A percentile compares a stretch with the other conserved stretches of the same genome.
Evolutionary conservation across 2,113 vertebrate species (phyloP).

Genomic region (Hippocampus comes): DNA sequence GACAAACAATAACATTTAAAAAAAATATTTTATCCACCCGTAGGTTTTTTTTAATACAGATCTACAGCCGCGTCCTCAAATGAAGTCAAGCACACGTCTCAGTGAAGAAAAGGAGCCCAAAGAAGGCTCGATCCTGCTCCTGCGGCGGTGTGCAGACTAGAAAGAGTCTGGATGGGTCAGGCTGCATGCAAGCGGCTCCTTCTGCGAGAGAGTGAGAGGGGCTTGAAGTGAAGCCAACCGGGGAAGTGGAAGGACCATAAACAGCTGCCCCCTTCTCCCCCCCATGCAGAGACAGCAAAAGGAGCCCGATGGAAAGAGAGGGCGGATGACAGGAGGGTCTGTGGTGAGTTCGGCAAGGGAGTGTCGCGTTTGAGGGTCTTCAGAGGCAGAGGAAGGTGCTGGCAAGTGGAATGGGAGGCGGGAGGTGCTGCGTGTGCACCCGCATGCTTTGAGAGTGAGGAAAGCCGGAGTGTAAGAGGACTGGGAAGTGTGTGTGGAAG

Average conservation of each 20-base stretch:
- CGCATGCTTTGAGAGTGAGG: slow-evolving; percentile 42
- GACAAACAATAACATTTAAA: not conserved
- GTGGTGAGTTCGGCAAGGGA: slow-evolving; percentile 27
- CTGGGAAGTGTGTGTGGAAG: slow-evolving; percentile 28
- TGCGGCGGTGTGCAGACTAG: slow-evolving; percentile 22
- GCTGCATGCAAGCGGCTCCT: slow-evolving; percentile 38
- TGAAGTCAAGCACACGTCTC: not conserved
- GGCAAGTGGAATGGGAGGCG: slow-evolving; percentile 37
- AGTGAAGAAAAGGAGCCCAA: slow-evolving; percentile 1
- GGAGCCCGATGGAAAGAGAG: slow-evolving; percentile 42
- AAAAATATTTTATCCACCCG: not conserved
- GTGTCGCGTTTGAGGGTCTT: slow-evolving; percentile 38
- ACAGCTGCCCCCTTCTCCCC: slow-evolving; percentile 66
- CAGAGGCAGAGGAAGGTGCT: slow-evolving; percentile 30
- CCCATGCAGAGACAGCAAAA: slow-evolving; percentile 37
- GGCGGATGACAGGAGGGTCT: slow-evolving; percentile 45
- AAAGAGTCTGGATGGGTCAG: slow-evolving; percentile 32
- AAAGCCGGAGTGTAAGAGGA: slow-evolving; percentile 31
- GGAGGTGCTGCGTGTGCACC: slow-evolving; percentile 29
- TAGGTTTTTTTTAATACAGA: not conserved
- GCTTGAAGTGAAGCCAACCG: slow-evolving; percentile 52
- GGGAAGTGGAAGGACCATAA: slow-evolving; percentile 64
- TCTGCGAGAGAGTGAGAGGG: slow-evolving; percentile 39
- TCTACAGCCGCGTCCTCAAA: not conserved
- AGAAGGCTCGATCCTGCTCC: slow-evolving; percentile 14